A percentile compares a stretch with the other conserved stretches of the same genome.
Evolutionary conservation across 2,888 invertebrate genomes (phyloP).

Genomic region (Apoda limacodes): DNA sequence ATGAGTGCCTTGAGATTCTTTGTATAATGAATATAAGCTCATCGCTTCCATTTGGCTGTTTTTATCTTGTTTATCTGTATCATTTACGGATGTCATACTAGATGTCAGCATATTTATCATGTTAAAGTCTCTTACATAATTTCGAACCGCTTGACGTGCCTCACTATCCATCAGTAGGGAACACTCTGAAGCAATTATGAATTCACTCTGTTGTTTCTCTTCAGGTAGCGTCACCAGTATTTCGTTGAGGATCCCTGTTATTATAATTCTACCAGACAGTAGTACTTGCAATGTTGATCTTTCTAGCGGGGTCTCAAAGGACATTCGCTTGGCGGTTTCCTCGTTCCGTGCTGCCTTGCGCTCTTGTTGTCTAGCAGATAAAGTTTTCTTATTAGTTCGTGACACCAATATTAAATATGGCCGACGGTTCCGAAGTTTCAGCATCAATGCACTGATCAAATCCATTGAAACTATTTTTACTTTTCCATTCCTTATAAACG

Average conservation of each 20-base stretch:
- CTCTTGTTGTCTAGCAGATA: constrained; percentile 29
- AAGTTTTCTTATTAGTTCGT: constrained; percentile 26
- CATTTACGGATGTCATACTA: constrained; percentile 34
- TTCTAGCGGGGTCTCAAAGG: constrained; percentile 27
- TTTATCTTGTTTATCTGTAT: constrained; percentile 25
- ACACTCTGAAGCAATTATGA: constrained; percentile 45
- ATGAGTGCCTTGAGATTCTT: constrained; percentile 33
- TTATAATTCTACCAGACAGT: constrained; percentile 51
- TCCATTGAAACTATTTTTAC: constrained; percentile 49
- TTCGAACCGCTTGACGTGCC: constrained; percentile 26
- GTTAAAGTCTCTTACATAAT: constrained; percentile 27
- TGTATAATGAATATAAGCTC: constrained; percentile 46
- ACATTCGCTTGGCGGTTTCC: constrained; percentile 23
- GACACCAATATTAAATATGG: constrained; percentile 54
- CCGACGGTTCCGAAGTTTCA: constrained; percentile 45
- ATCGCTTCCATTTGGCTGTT: constrained; percentile 27
- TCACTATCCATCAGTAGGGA: constrained; percentile 50
- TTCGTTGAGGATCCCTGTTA: constrained; percentile 55
- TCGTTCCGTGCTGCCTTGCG: constrained; percentile 35
- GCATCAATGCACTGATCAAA: constrained; percentile 46
- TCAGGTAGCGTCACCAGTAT: constrained; percentile 41
- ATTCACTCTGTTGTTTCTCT: constrained; percentile 35
- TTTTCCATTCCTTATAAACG: constrained; percentile 40
- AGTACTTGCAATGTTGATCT: constrained; percentile 47
- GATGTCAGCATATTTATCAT: constrained; percentile 31